These are phyloP conservation scores for Melipona bicolor DNA, from an alignment of 2,888 invertebrate genomes.

Conservation along the genomic window DNA sequence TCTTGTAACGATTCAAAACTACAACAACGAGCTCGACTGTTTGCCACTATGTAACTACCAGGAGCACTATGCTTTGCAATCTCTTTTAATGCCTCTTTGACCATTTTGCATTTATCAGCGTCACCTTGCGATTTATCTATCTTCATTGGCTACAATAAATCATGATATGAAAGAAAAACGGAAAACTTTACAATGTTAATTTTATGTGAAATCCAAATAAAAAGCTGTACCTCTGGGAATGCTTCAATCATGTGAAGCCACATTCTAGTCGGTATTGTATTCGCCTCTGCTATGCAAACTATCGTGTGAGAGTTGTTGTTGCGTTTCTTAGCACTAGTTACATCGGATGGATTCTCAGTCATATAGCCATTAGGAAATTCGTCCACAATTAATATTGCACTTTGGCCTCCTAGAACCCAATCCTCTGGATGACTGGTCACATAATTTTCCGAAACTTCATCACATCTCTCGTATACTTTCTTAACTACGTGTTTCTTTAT, in stretches of 20 bases:
- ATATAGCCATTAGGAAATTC: slow-evolving; percentile 88
- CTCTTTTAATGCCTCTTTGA: slow-evolving; percentile 82
- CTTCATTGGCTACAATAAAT: slow-evolving; percentile 70
- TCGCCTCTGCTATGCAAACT: slow-evolving; percentile 88
- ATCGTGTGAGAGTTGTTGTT: slow-evolving; percentile 86
- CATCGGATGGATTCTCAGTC: slow-evolving; percentile 85
- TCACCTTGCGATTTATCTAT: slow-evolving; percentile 69
- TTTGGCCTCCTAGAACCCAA: slow-evolving; percentile 86
- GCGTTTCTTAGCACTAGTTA: slow-evolving; percentile 84
- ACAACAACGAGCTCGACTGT: slow-evolving; percentile 80
- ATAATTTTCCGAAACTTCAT: slow-evolving; percentile 85
- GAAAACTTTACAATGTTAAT: background rate
- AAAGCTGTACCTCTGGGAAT: slow-evolving; percentile 73
- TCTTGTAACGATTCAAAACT: slow-evolving; percentile 80
- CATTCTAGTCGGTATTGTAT: slow-evolving; percentile 83
- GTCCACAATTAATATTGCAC: slow-evolving; percentile 87
- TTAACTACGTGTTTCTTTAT: slow-evolving; percentile 86
- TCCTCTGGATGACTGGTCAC: slow-evolving; percentile 84
- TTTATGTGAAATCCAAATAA: background rate
- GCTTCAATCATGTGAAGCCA: slow-evolving; percentile 83
- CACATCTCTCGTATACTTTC: slow-evolving; percentile 86
- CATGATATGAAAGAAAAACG: background rate
- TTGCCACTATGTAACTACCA: slow-evolving; percentile 84
- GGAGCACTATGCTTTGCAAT: slow-evolving; percentile 79
- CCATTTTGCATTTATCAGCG: slow-evolving; percentile 75